Evolutionary conservation across 2,113 vertebrate species (phyloP), one percentile per base, ranked within the genome.

Genomic region (Paratilapia polleni): DNA sequence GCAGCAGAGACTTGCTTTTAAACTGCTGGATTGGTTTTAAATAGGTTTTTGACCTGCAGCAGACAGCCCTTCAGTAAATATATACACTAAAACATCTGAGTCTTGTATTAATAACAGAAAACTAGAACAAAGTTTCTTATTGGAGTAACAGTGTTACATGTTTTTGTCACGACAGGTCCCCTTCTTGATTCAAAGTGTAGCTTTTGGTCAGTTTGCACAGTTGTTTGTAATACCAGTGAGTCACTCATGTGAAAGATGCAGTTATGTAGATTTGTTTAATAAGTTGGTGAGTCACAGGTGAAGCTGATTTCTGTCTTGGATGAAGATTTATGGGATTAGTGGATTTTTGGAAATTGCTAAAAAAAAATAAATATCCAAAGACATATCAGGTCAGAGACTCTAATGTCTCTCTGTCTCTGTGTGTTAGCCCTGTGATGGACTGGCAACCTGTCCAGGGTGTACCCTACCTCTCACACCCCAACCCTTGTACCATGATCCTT

Each of bases 391-490:
- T 41, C 38, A 66, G n/a, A 24, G 63, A n/a, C 22, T 43, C 41
- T 0, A 66, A 24, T 19, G 47, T 47, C 47, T 11, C 20, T 22
- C 54, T 57, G 8, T 11, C 20, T 14, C 24, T 13, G 43, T 3
- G 43, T 3, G 43, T 52, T 0, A 0, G 43, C 10, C 0, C 24
- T 52, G 43, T 5, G 43, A 70, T 5, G 66, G 66, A 70, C 66
- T 70, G 24, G 66, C 10, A 6, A 52, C 10, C 43, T 52, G 17
- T 43, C 66, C 43, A 5, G 9, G 66, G 24, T n/a, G 26, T 13
- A 0, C 68, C 0, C 47, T 47, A 8, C 26, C 64, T 0, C 47
- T 34, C 47, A 8, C 68, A 54, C 68, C 56, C n/a, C n/a, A 20
- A 22, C 8, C 52, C 52, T 19, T 15, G 15, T 19, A 3, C 20